Percentiles rank a stretch among this genome's conserved stretches.
phyloP scores from a whole-genome alignment of 2,797 vertebrate genomes.

The Danio kyathit region DNA sequence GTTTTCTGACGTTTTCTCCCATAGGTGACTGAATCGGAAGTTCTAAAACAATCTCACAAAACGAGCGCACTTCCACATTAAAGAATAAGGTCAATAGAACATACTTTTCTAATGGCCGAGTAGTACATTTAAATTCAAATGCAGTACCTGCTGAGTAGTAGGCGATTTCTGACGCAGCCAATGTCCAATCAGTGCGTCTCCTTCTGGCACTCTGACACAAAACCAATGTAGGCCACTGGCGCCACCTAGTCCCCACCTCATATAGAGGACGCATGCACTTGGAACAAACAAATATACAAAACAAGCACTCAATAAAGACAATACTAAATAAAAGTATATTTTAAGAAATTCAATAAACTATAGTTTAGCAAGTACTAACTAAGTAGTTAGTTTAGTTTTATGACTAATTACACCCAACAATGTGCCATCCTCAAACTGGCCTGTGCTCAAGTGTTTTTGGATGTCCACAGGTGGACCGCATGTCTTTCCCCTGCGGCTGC shows the following conservation, averaged over 20 bases:
- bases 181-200: background rate
- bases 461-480: slow-evolving; percentile 92
- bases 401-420: too few species aligned
- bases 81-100: too few species aligned
- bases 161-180: too few species aligned
- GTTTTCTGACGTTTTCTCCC: too few species aligned
- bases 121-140: too few species aligned
- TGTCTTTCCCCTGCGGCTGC: slow-evolving; percentile 99
- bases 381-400: too few species aligned
- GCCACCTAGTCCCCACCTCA: background rate
- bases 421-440: background rate
- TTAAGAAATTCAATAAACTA: background rate
- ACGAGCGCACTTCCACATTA: too few species aligned
- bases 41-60: too few species aligned
- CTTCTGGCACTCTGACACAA: background rate
- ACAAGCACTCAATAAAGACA: background rate
- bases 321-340: background rate
- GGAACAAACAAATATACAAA: background rate
- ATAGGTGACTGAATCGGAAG: too few species aligned
- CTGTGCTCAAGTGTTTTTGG: slow-evolving; percentile 43
- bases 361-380: background rate
- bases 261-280: background rate
- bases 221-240: background rate
- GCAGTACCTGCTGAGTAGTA: too few species aligned
- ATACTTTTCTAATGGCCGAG: too few species aligned